Base-by-base conservation (phyloP, 2,113 vertebrate genomes). In the Spea multiplicata region DNA sequence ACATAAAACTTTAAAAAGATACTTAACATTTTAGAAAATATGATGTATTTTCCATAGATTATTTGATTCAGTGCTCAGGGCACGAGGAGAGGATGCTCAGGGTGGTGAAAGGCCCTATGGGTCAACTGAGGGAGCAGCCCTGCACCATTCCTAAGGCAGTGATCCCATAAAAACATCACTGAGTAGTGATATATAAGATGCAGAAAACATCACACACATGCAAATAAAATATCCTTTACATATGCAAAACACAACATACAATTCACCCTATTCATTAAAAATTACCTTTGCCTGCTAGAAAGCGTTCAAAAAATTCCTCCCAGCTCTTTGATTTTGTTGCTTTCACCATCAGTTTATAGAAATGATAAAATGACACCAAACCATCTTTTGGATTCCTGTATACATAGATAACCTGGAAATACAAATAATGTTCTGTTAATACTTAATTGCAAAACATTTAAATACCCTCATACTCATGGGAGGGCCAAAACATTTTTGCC, bases 321-420 rank as follows among this genome's bases (percentile, higher is more conserved):
- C 91, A 89, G 74, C 77, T 88, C 49, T 78, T 52, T 0, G 83
- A 53, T 0, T 62, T 83, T 76, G 90, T 81, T 30, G 90, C 0
- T 3, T 4, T 1, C 0, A 0, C 0, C 0, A 44, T 44, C 44
- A 1, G 13, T 2, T 66, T 53, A 53, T 81, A 84, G 84, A 91
- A 94, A 86, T 93, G 86, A 53, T 85, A 93, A 75, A 81, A 90
- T 0, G 92, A 94, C 45, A 89, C 85, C 4, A 82, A 4, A 44
- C 85, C 84, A 82, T 94, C 92, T 76, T 94, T 94, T 71, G 89
- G 92, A 76, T 94, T 94, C 81, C 93, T 86, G 81, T 81, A 73
- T 66, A 93, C 81, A 71, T 92, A 92, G 68, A 94, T 86, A 7
- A 91, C 8, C 91, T 92, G 84, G 6, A 83, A 74, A 45, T 68